These are phyloP conservation scores for Micrastur ruficollis DNA, from an alignment of 2,797 vertebrate genomes.

Conservation along the genomic window DNA sequence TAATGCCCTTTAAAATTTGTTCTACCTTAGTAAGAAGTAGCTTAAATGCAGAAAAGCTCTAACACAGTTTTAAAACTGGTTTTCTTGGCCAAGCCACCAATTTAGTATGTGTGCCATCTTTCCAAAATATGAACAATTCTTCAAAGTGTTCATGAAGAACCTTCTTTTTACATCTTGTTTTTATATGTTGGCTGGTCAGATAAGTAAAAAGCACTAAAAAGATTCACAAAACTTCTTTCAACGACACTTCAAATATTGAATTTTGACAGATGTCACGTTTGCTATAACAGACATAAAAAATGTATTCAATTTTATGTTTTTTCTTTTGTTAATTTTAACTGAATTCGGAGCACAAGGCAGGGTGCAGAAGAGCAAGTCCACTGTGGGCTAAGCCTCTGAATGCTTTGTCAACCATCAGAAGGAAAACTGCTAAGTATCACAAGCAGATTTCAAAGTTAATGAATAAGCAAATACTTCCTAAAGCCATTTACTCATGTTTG, in stretches of 20 bases:
- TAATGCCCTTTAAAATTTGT: background rate
- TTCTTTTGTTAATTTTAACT: background rate
- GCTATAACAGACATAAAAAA: background rate
- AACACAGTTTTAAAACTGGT: background rate
- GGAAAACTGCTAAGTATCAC: background rate
- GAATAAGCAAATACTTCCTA: background rate
- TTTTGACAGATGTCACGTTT: background rate
- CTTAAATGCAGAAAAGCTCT: background rate
- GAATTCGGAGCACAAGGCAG: fast-evolving
- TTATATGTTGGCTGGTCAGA: background rate
- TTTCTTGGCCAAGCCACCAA: background rate
- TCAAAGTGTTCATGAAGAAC: background rate
- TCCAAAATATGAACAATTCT: background rate
- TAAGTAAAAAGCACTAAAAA: background rate
- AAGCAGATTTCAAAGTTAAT: background rate
- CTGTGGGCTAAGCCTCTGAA: background rate
- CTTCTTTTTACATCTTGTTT: background rate
- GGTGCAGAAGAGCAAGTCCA: background rate
- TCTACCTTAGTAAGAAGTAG: background rate
- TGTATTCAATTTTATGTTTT: too few relatives aligned
- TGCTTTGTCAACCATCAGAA: background rate
- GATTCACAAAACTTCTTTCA: background rate
- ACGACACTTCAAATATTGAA: background rate
- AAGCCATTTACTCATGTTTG: background rate
- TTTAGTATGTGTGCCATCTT: background rate